phyloP scores from a whole-genome alignment of 2,888 invertebrate genomes.

The Cheilosia variabilis region DNA sequence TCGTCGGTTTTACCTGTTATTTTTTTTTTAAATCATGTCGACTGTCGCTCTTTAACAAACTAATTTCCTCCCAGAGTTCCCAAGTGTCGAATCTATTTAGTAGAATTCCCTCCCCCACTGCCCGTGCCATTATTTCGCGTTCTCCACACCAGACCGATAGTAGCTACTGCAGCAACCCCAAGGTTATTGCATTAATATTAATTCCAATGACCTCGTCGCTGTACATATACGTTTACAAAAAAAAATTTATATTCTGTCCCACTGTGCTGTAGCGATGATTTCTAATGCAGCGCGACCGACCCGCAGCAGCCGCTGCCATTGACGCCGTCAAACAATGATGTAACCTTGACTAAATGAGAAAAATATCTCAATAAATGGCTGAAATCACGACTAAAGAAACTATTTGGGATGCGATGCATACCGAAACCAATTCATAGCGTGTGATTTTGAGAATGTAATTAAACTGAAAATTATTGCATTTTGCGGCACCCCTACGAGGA shows the following conservation, averaged over 20 bases:
- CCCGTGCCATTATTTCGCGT: conserved; percentile 24
- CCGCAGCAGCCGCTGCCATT: conserved; percentile 25
- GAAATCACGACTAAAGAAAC: conserved; percentile 57
- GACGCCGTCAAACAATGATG: conserved; percentile 47
- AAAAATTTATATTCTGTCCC: conserved; percentile 10
- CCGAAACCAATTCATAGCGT: conserved; percentile 32
- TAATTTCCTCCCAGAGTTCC: not conserved
- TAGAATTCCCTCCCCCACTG: conserved; percentile 20
- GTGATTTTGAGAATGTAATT: conserved; percentile 47
- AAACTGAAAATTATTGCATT: conserved; percentile 42
- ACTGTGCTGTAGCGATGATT: conserved; percentile 19
- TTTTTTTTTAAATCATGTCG: no score
- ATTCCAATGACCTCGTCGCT: conserved; percentile 71
- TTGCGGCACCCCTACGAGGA: conserved; percentile 2
- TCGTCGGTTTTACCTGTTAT: no score
- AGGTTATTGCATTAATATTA: conserved; percentile 72
- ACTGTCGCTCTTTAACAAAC: no score
- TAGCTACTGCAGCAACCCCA: conserved; percentile 42
- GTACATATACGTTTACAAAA: not conserved
- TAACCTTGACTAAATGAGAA: conserved; percentile 65
- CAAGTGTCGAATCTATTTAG: conserved; percentile 5
- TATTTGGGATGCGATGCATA: conserved; percentile 53
- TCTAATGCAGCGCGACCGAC: conserved; percentile 61
- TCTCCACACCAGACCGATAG: conserved; percentile 10
- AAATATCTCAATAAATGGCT: conserved; percentile 54